These are phyloP conservation scores for Aphelenchoides bicaudatus DNA, from an alignment of 2,888 invertebrate genomes.

Conservation along the genomic window DNA sequence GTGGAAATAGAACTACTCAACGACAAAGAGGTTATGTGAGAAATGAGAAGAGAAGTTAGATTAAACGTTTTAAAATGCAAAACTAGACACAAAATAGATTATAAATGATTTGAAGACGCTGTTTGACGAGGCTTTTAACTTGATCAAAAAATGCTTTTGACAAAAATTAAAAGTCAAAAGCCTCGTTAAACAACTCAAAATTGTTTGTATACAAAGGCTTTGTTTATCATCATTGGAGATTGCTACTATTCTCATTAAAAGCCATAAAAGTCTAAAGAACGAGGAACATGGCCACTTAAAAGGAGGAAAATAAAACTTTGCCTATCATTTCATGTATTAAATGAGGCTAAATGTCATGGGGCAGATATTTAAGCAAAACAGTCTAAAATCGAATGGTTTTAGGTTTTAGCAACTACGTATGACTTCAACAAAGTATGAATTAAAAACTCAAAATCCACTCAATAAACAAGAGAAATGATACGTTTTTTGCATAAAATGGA, in stretches of 20 bases:
- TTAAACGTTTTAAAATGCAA: too few species aligned
- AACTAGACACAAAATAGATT: too few species aligned
- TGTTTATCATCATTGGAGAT: too few species aligned
- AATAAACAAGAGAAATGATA: neutral
- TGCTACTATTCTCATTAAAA: too few species aligned
- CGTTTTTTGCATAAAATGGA: neutral
- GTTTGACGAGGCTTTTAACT: too few species aligned
- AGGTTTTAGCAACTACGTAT: neutral
- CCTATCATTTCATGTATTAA: neutral
- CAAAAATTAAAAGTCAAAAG: neutral
- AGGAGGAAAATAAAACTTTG: neutral
- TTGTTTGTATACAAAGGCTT: too few species aligned
- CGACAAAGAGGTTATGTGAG: neutral
- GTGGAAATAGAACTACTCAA: too few species aligned
- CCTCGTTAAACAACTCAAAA: neutral
- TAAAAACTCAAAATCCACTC: neutral
- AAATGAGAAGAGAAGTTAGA: neutral
- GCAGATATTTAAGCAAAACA: neutral
- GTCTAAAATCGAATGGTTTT: neutral
- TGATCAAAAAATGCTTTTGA: too few species aligned
- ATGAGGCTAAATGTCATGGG: neutral
- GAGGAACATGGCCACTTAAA: neutral
- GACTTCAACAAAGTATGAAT: neutral
- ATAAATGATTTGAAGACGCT: too few species aligned
- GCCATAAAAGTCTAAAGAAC: neutral